These are phyloP conservation scores for Amphipoea oculea DNA, from an alignment of 2,888 invertebrate species.

Conservation along the genomic window DNA sequence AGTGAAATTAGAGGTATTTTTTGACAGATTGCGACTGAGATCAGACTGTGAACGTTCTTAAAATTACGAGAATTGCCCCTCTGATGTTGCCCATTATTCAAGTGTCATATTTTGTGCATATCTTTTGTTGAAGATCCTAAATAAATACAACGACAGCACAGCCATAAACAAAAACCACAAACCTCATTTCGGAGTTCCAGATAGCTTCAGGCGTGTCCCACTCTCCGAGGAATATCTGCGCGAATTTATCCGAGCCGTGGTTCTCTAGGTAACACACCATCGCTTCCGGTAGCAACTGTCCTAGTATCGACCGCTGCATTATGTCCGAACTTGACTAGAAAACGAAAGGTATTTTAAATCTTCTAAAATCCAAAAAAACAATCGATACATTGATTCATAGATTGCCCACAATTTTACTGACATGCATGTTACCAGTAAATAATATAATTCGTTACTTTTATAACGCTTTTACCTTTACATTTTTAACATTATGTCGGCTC, in stretches of 20 bases:
- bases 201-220: constrained; percentile 99
- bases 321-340: constrained; percentile 93
- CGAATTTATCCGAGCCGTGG: constrained; percentile 99
- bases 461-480: too few relatives aligned
- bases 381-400: neutral
- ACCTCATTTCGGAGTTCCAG: constrained; percentile 99
- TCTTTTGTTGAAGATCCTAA: neutral
- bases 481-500: neutral
- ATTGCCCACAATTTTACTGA: neutral
- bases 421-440: neutral
- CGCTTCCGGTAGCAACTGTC: constrained; percentile 98
- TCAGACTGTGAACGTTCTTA: too few relatives aligned
- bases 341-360: neutral
- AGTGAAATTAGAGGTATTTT: too few relatives aligned
- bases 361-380: neutral
- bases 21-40: too few relatives aligned
- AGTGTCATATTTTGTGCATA: neutral
- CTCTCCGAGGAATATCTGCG: constrained; percentile 99
- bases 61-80: too few relatives aligned
- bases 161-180: neutral
- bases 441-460: neutral
- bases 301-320: constrained; percentile 97
- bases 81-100: neutral
- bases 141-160: neutral
- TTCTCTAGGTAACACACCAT: constrained; percentile 99